Base-by-base conservation (phyloP, 2,888 invertebrate genomes). In the Ormia ochracea region DNA sequence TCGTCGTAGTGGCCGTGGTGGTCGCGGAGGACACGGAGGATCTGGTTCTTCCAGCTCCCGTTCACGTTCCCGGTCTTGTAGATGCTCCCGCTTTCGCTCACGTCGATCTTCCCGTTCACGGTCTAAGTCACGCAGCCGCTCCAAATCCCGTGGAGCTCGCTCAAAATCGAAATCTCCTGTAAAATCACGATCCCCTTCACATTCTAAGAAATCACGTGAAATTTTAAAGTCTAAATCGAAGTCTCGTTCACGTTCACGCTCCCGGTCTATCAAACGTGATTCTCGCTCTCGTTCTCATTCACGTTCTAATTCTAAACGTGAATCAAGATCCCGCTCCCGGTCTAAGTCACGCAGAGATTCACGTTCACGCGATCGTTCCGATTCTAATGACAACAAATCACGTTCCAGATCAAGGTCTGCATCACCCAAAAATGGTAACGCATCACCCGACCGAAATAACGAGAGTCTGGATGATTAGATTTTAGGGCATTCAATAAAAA, bases 181-280 rank as follows among this genome's bases (percentile, higher is more conserved):
- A 69, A 95, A 95, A 88, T 95, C 95, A 36, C 93, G 94, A 76
- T 95, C 94, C 43, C 91, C 94, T 74, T 94, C 95, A 38, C 93
- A 94, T 81, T 95, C 95, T 83, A 94, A 94, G 94, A 90, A 90
- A 91, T 93, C 93, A 79, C 92, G 92, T 85, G 93, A 92, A 86
- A 91, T 91, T 81, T 93, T 92, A 81, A 93, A 93, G 88, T 93
- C 93, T 69, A 92, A 93, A 88, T 93, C 93, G 69, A 92, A 93
- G 87, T 92, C 92, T 81, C 91, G 92, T 78, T 91, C 91, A 31
- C 90, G 90, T 85, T 92, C 93, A 45, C 90, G 90, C 84, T 93
- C 93, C 33, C 90, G 90, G 84, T 93, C 93, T 6, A 87, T 89
- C 59, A 90, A 90, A 81, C 89, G 89, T 45, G 89, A 89, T 41